Base-by-base conservation (phyloP, 2,797 vertebrate species). In the Neoniphon sammara region DNA sequence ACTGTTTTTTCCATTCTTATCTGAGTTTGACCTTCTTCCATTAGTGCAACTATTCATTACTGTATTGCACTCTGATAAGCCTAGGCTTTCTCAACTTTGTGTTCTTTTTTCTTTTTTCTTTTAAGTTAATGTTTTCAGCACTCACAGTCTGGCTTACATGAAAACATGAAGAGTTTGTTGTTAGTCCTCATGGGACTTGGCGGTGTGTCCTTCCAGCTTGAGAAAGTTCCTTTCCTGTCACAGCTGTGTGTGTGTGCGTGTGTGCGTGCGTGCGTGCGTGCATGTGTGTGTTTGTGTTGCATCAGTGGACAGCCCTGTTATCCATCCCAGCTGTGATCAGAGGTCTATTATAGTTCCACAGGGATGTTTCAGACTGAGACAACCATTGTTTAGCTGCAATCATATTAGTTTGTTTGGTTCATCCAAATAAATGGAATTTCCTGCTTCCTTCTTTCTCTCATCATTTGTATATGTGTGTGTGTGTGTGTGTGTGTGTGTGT, bases 201-300 rank as follows among this genome's bases (percentile, higher is more conserved):
- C 61, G 59, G 52, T 79, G 15, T 70, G 12, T 17, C 23, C 54
- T 68, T 3, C 20, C 54, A 76, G 80, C 77, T 55, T 88, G 85
- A 76, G 88, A 88, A 85, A 79, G 76, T 81, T 68, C 67, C 42
- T 65, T 20, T 58, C 83, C 85, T 78, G 80, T 83, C 84, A 77
- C 86, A 86, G 79, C 75, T 87, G 79, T 84, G 42, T 57, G 17
- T 64, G 61, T 50, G 61, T n/a, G 46, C 20, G 44, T 20, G 27
- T 50, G 55, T 66, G 72, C 84, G 55, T 57, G 30, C 31, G 27
- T 56, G 23, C 86, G 79, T 84, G 61, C 20, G 46, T 50, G 55
- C 65, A 70, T 85, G 55, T 57, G 17, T 56, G 54, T 56, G 25
- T 57, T 17, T 56, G 25, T 59, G 34, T 39, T 30, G n/a, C n/a